Conservation (phyloP, 2,797 vertebrate species). For the Cossypha polioptera region DNA sequence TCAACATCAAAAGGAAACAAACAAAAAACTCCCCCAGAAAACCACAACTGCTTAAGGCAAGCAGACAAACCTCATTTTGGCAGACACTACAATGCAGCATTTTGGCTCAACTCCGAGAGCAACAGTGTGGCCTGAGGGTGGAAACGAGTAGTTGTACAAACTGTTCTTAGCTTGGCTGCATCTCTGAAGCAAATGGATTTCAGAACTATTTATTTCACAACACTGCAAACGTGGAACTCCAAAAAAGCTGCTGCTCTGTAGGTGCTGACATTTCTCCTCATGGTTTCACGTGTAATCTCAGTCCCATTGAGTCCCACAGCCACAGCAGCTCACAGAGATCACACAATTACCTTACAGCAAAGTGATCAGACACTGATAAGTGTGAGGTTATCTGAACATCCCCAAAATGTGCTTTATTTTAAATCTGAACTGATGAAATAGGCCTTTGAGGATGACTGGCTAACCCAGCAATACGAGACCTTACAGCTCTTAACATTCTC, state of each 20-base stretch:
- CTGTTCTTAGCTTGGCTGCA: background rate
- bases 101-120: background rate
- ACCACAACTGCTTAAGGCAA: background rate
- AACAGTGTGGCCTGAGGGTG: background rate
- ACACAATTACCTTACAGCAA: background rate
- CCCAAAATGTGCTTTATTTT: background rate
- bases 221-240: background rate
- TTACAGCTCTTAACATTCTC: background rate
- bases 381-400: background rate
- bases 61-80: constrained; percentile 16
- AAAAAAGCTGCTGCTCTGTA: background rate
- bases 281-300: background rate
- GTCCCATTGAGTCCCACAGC: background rate
- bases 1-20: background rate
- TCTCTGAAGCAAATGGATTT: background rate
- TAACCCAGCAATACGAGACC: background rate
- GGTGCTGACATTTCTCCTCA: background rate
- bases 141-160: background rate
- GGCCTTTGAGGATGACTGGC: background rate
- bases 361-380: background rate
- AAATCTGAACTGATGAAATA: background rate
- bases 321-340: background rate
- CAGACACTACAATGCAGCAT: background rate
- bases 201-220: background rate
- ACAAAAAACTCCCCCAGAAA: background rate